Base-by-base conservation (phyloP, 2,113 vertebrate genomes). In the Glareola pratincola region DNA sequence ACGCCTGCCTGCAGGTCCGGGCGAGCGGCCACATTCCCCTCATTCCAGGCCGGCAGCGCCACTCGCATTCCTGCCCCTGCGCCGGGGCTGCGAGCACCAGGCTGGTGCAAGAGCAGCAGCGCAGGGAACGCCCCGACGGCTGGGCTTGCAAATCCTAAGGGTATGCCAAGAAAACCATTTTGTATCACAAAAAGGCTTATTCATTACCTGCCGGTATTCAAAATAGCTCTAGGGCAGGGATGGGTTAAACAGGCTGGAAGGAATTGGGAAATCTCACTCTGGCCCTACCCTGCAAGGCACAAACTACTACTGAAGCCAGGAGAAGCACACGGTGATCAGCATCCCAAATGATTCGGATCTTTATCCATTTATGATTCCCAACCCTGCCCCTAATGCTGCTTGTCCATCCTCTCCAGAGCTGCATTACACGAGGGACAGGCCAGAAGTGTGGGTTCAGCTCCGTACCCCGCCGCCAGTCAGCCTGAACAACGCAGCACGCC, bases 21-120 rank as follows among this genome's bases (percentile, higher is more conserved):
- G 94, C 59, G 4, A 94, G 95, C 56, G 1, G 94, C 86, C 1
- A 16, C 97, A 97, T 97, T 97, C 97, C 89, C 94, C 1, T 79
- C 97, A 96, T 96, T 96, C 96, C 95, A 95, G 90, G 63, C 75
- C 13, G 0, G 56, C 43, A 77, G 60, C 4, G 6, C 56, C 0
- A 24, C 48, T 60, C 53, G 12, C 76, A 93, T 96, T 91, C 94
- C 93, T 88, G 87, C 60, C 27, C 5, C 34, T 14, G 32, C 2
- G 18, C 22, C 1, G 16, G 74, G 45, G 67, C 82, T 78, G 81
- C 7, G 9, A n/a, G n/a, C 72, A 9, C 11, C 5, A 15, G 80
- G 91, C 85, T 80, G 78, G 79, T 71, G 85, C 64, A 76, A 56
- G 64, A 95, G 88, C 85, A 81, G 74, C 56, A 51, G 53, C 11